These are phyloP conservation scores for Cynoglossus semilaevis DNA, from an alignment of 2,113 vertebrate species.

Conservation along the genomic window DNA sequence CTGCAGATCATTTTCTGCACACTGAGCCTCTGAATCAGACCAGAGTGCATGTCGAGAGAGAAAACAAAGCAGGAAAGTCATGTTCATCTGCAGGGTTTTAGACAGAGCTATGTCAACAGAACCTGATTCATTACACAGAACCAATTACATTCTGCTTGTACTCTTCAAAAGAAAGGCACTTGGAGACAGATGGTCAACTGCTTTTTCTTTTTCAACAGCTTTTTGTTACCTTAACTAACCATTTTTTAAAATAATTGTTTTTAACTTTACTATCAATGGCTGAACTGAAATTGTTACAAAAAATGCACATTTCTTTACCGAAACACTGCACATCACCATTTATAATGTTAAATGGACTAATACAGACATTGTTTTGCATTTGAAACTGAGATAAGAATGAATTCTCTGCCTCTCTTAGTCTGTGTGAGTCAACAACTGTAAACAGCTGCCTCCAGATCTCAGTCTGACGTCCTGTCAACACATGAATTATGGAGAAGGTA, in stretches of 20 bases:
- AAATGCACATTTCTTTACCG: too few species aligned
- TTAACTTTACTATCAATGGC: too few species aligned
- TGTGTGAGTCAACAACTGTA: not conserved
- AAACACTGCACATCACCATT: too few species aligned
- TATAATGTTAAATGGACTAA: too few species aligned
- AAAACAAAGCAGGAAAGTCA: conserved; percentile 21
- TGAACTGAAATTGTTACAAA: too few species aligned
- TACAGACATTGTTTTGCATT: too few species aligned
- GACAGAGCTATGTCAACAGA: conserved; percentile 12
- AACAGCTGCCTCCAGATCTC: not conserved
- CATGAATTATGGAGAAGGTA: not conserved
- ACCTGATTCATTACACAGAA: conserved; percentile 3
- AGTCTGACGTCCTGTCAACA: not conserved
- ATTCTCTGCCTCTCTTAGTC: not conserved
- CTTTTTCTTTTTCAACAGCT: too few species aligned
- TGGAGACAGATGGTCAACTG: too few species aligned
- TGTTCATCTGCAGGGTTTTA: conserved; percentile 25
- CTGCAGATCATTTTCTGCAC: conserved; percentile 30
- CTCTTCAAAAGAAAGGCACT: too few species aligned
- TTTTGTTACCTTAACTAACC: too few species aligned
- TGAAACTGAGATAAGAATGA: not conserved
- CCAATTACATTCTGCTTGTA: conserved; percentile 2
- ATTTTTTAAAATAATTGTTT: too few species aligned
- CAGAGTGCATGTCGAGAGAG: conserved; percentile 29
- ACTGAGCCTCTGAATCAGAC: conserved; percentile 29